Base-by-base conservation (phyloP, 2,888 invertebrate genomes). In the Hyposoter dolosus region DNA sequence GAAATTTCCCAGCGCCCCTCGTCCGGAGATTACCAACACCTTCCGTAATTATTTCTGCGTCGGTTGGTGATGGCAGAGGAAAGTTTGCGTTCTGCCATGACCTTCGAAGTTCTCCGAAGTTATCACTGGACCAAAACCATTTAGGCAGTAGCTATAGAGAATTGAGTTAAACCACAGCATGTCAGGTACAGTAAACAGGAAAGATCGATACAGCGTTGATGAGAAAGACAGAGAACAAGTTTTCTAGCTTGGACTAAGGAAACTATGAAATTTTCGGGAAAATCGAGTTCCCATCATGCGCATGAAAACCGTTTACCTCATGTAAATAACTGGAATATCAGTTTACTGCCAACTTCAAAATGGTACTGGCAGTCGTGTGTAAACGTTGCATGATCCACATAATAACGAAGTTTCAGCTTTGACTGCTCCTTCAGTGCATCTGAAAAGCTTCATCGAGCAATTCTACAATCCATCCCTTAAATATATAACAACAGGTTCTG, bases 121-220 rank as follows among this genome's bases (percentile, higher is more conserved):
- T 82, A 47, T 65, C 28, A 47, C 74, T 40, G 19, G 43, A 28
- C 75, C 50, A 40, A 85, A 23, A 40, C 28, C 53, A 68, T 71
- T 74, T 60, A 50, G 45, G 63, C 43, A 28, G n/a, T 82, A 65
- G 43, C 32, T 74, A 47, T 66, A 75, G 28, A 23, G 63, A 80
- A 35, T 23, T 47, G 28, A 60, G 53, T 74, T 74, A 47, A 60
- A 68, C 78, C 53, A 15, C 69, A 19, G 50, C 17, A 32, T 74
- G 74, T 82, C 78, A 66, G 32, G 72, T 68, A 28, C 68, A 76
- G 74, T 82, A 85, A 82, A 65, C 50, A 69, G n/a, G 40, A 12
- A 74, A 19, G 45, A 63, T 63, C 76, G 83, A 78, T 53, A 40
- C 43, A 19, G 47, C 56, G 40, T 4, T 35, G 32, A 12, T 43